Base-by-base conservation (phyloP, 1,140 invertebrate species). In the Drosophila saltans region DNA sequence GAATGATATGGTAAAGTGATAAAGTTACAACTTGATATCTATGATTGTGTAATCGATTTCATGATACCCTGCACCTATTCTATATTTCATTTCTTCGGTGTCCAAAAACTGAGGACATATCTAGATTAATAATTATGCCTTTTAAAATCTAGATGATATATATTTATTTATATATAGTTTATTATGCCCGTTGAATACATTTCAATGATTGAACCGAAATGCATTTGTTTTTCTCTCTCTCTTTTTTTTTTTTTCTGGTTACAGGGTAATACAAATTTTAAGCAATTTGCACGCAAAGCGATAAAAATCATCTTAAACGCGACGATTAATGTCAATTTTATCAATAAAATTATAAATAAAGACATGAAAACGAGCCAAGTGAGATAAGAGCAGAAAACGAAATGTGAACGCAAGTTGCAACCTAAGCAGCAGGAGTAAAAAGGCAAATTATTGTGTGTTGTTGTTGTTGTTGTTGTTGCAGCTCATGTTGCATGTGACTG, bases 281-380 rank as follows among this genome's bases (percentile, higher is more conserved):
- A 86, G 86, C 86, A 90, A 90, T 90, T 90, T 90, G 86, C 86
- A 90, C 88, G 82, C 84, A 66, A 89, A 61, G 84, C 80, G 88
- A 90, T 90, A 90, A 90, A 81, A 90, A 90, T 90, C 86, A 85
- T 85, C 77, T 90, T 90, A 90, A 90, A 90, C 75, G 86, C 72
- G 72, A 8, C 86, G 86, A 90, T 90, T 90, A 90, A 90, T 90
- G 86, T 90, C 86, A 90, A 91, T 90, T 91, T 90, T 90, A 90
- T 90, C 86, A 90, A 90, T 90, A 90, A 88, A 90, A 90, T 86
- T 90, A 90, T 90, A 90, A 90, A 90, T 90, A 90, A 90, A 90
- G 82, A 86, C 82, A 90, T 90, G 76, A 86, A 90, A 90, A 86
- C 86, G 82, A 89, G 84, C 80, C 86, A 80, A 80, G 83, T 61